These are phyloP conservation scores for Nycticorax nycticorax DNA, from an alignment of 2,113 vertebrate species.

Conservation along the genomic window DNA sequence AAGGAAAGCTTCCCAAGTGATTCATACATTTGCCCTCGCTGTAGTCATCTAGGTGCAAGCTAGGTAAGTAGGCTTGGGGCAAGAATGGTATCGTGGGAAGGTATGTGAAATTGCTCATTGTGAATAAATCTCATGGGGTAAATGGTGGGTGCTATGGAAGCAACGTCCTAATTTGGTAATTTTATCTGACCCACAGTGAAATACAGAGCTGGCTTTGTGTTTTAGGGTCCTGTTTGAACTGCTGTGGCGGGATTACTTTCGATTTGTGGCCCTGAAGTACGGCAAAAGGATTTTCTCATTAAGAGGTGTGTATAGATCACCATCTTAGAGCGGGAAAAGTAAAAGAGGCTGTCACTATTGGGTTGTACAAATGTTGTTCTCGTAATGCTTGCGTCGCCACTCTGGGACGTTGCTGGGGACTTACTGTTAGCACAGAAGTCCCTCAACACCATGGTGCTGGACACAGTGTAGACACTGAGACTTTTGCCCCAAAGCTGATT, in stretches of 20 bases:
- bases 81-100: not conserved
- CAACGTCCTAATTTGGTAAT: not conserved
- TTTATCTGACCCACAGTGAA: not conserved
- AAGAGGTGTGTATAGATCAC: slow-evolving; percentile 62
- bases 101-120: accelerated
- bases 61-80: not conserved
- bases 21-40: not conserved
- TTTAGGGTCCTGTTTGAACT: slow-evolving; percentile 87
- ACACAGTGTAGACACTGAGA: not conserved
- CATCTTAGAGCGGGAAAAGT: not conserved
- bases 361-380: not conserved
- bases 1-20: not conserved
- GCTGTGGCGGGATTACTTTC: slow-evolving; percentile 85
- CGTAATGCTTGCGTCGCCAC: not conserved
- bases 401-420: not conserved
- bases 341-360: not conserved
- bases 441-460: not conserved
- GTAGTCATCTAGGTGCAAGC: not conserved
- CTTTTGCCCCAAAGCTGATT: not conserved
- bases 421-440: not conserved
- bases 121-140: accelerated
- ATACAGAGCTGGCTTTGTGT: not conserved
- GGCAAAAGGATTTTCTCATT: slow-evolving; percentile 78
- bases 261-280: slow-evolving; percentile 80
- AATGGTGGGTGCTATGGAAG: not conserved